Base-by-base conservation (phyloP, 1,140 invertebrate species). In the Calliphora vicina region DNA sequence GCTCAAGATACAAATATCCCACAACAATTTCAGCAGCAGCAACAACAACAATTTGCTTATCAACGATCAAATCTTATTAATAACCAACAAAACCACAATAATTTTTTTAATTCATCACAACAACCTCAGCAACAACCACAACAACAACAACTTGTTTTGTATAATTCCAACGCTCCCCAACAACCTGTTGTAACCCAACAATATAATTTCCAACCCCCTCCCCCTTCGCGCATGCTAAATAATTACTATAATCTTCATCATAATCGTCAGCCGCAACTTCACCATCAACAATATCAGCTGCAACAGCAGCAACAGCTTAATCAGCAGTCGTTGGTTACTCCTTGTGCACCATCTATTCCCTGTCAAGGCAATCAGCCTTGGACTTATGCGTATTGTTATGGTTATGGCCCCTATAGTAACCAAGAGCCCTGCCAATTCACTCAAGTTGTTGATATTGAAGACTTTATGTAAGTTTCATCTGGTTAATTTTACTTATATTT, bases 391-490 rank as follows among this genome's bases (percentile, higher is more conserved):
- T 92, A 93, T 88, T 94, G 94, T 84, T 94, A 92, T 84, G 93
- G 93, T 17, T 91, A 91, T 83, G 84, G 85, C 1, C n/a, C 74
- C 10, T 85, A 87, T 15, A 92, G 91, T 50, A 86, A 90, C 27
- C 83, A 86, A 3, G 92, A 93, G 82, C 90, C 93, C 0, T 94
- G 94, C 84, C 93, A 93, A 83, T 94, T 93, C 84, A 92, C 93
- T 2, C 91, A 92, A 84, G 91, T 93, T 74, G 92, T 93, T 67
- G 94, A 94, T 87, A 92, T 94, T 80, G 94, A 94, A 87, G 94
- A 94, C 90, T 94, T 94, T 87, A 93, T 94, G 94, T 94, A 91
- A 94, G 93, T 92, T 29, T 29, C 3, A n/a, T 74, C 72, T 74
- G 2, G 23, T 72, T 25, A 4, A 15, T 61, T 61, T 15, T 61